Evolutionary conservation across 92 coral and sea anemone genomes (phyloP).

Genomic region (Pocillopora meandrina): DNA sequence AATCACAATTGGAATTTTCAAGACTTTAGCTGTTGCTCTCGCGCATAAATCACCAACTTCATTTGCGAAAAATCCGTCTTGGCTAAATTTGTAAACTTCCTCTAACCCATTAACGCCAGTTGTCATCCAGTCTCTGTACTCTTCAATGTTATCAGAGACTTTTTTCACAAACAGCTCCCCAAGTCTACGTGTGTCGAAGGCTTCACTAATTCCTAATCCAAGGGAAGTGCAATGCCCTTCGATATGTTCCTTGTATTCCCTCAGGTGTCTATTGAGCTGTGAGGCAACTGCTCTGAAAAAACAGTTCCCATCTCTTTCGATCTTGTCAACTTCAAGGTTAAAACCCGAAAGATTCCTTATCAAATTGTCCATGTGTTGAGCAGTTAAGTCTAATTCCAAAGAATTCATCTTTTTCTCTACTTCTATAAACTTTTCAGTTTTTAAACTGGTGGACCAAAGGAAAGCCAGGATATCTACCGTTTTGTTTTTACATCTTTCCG

Average conservation of each 20-base stretch:
- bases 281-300: conserved; percentile 54
- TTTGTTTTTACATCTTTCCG: conserved; percentile 69
- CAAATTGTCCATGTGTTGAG: conserved; percentile 47
- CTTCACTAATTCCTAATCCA: too few relatives aligned
- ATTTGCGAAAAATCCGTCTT: too few relatives aligned
- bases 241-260: neutral
- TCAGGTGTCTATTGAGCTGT: conserved; percentile 32
- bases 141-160: too few relatives aligned
- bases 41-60: too few relatives aligned
- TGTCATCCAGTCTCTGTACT: too few relatives aligned
- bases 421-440: conserved; percentile 6
- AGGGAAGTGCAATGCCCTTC: too few relatives aligned
- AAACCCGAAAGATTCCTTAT: conserved; percentile 57
- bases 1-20: too few relatives aligned
- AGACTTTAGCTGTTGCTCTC: too few relatives aligned
- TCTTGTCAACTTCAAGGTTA: conserved; percentile 56
- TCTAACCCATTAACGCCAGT: too few relatives aligned
- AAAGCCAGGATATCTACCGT: conserved; percentile 58
- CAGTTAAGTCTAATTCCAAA: conserved; percentile 16
- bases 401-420: conserved; percentile 5
- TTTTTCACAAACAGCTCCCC: too few relatives aligned
- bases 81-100: too few relatives aligned
- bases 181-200: too few relatives aligned
- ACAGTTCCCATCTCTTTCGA: conserved; percentile 66
- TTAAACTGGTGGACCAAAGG: conserved; percentile 25